phyloP scores from a whole-genome alignment of 2,888 invertebrate species.

The Tinea trinotella region DNA sequence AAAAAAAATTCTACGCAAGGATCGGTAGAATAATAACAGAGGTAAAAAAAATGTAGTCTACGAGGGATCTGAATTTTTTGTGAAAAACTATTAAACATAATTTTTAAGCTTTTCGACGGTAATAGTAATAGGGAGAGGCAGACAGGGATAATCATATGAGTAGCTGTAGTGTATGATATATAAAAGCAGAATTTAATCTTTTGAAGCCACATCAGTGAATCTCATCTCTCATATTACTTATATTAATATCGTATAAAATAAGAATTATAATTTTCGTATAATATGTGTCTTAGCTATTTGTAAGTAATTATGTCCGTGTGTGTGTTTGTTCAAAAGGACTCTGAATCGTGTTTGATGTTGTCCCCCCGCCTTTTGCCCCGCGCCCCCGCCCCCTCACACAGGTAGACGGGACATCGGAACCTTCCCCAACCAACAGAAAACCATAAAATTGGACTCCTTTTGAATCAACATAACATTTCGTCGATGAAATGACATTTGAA shows the following conservation, averaged over 20 bases:
- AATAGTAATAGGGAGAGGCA: too few relatives aligned
- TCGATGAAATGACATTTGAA: slow-evolving; percentile 62
- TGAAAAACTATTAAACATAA: too few relatives aligned
- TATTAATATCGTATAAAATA: slow-evolving; percentile 17
- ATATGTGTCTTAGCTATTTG: slow-evolving; percentile 7
- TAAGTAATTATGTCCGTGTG: slow-evolving; percentile 28
- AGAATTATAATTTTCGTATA: background rate
- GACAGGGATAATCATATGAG: too few relatives aligned
- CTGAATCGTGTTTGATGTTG: slow-evolving; percentile 62
- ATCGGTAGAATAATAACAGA: too few relatives aligned
- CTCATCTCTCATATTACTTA: background rate
- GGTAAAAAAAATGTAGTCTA: too few relatives aligned
- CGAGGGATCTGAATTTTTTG: too few relatives aligned
- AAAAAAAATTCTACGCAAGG: too few relatives aligned
- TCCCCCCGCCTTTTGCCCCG: background rate
- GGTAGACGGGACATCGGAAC: slow-evolving; percentile 60
- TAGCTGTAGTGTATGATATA: too few relatives aligned
- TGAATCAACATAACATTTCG: slow-evolving; percentile 43
- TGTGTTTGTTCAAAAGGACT: slow-evolving; percentile 65
- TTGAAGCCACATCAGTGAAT: slow-evolving; percentile 1
- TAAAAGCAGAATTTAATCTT: too few relatives aligned
- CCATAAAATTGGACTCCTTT: slow-evolving; percentile 73
- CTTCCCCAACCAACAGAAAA: slow-evolving; percentile 58
- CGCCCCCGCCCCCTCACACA: slow-evolving; percentile 23
- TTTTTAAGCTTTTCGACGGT: too few relatives aligned